Percentiles rank a stretch among this genome's conserved stretches.
phyloP scores from a whole-genome alignment of 2,113 vertebrate species.

The Glaucidium brasilianum region DNA sequence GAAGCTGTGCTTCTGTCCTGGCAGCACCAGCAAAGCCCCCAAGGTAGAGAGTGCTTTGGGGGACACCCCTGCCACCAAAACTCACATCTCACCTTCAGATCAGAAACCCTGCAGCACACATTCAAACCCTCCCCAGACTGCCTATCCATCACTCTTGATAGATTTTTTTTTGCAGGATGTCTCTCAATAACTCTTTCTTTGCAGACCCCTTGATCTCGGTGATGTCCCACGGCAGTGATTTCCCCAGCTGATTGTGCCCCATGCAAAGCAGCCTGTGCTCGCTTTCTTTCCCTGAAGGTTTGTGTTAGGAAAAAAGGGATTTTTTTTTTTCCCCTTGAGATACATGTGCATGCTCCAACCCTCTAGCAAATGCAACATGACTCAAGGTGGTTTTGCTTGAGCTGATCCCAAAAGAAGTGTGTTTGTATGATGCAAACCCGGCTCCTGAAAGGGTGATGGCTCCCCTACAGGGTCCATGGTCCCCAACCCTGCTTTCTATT shows the following conservation, averaged over 20 bases:
- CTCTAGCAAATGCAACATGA: neutral
- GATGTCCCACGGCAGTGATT: neutral
- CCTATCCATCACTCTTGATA: neutral
- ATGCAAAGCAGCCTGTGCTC: accelerated
- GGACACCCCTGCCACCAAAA: neutral
- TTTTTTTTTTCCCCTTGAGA: neutral
- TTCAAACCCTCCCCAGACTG: neutral
- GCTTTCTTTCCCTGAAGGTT: neutral
- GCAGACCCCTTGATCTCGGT: neutral
- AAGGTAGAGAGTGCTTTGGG: neutral
- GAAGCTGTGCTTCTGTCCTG: neutral
- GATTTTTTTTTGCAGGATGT: neutral
- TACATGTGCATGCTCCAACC: accelerated
- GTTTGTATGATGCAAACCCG: neutral
- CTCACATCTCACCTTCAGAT: neutral
- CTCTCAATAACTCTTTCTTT: neutral
- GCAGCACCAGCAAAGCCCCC: neutral
- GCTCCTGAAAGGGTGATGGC: accelerated
- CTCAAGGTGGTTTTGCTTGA: neutral
- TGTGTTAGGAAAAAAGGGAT: neutral
- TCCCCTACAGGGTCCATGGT: accelerated
- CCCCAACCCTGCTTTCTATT: neutral
- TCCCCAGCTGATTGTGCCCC: neutral
- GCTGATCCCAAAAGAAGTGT: neutral
- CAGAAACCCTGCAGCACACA: accelerated